Evolutionary conservation across 30 jellyfish, hydroid and myxozoan species (phyloP), one percentile per base, ranked within the genome.

Genomic region (Aurelia aurita): DNA sequence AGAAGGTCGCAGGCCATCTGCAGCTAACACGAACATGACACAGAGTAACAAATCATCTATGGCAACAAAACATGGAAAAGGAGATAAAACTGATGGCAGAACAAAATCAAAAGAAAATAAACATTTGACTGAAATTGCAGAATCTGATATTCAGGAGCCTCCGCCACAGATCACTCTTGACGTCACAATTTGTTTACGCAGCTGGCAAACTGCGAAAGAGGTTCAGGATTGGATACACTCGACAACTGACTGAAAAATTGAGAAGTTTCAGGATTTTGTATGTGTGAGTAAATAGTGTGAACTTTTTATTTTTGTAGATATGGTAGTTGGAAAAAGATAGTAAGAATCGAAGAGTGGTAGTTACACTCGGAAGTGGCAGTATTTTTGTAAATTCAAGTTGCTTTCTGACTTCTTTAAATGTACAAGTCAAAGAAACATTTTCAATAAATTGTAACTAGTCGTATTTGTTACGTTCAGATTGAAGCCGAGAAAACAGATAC

Each of bases 141-240:
- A 83, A 60, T 58, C 28, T 20, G 87, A 58, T 7, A 5, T 0
- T 16, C 47, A 46, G 25, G 63, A 69, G 55, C 84, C 84, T 31
- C 89, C 72, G 0, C 31, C 77, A 49, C 88, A 61, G 21, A 74
- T 85, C 72, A 60, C 85, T 20, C 76, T 85, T 39, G 74, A 64
- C 21, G 89, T 85, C 25, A 57, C 29, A 3, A n/a, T 85, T 26
- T 12, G 65, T 20, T 58, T 85, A 79, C 83, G 51, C 0, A 74
- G 84, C 31, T 85, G 95, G 95, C 47, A 85, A 58, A 85, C 69
- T 72, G 82, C 79, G 55, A 73, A 65, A 12, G 95, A 85, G 77
- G 95, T 72, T 2, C 87, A 83, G 46, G 85, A 83, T 7, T 83
- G 93, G 93, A 60, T 70, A 19, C 39, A 23, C 27, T 44, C 7